Evolutionary conservation across 2,113 vertebrate genomes (phyloP).

Genomic region (Heptranchias perlo): DNA sequence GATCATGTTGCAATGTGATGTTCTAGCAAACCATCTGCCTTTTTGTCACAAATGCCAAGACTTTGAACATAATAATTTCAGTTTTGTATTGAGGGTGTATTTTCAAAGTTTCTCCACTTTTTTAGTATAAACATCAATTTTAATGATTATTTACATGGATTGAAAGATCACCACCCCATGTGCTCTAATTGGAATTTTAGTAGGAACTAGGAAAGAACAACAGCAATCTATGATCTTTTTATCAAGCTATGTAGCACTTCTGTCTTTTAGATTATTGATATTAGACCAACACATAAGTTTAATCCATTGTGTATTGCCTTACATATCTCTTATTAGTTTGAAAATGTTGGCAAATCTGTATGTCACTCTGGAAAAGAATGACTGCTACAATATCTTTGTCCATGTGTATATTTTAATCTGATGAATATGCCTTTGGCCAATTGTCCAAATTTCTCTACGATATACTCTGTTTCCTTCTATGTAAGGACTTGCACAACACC

Average conservation of each 20-base stretch:
- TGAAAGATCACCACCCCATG: background rate
- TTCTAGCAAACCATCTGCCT: constrained; percentile 7
- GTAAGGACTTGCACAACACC: too few relatives aligned
- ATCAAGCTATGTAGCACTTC: background rate
- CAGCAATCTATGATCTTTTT: background rate
- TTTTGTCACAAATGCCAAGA: background rate
- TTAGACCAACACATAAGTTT: background rate
- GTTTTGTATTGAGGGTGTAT: background rate
- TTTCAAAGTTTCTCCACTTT: background rate
- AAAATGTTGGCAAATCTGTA: too few relatives aligned
- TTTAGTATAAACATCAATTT: background rate
- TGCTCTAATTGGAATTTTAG: background rate
- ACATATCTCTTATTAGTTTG: too few relatives aligned
- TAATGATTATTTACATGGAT: background rate
- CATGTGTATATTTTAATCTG: too few relatives aligned
- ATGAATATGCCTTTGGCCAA: too few relatives aligned
- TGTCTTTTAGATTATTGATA: background rate
- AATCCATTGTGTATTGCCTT: too few relatives aligned
- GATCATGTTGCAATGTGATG: background rate
- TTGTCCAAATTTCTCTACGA: too few relatives aligned
- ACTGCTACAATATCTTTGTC: too few relatives aligned
- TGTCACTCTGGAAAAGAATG: too few relatives aligned
- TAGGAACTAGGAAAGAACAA: background rate
- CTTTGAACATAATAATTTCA: background rate
- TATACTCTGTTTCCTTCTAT: background rate